A percentile compares a stretch with the other conserved stretches of the same genome.
Evolutionary conservation across 2,888 invertebrate genomes (phyloP).

Genomic region (Pristionchus exspectatus): DNA sequence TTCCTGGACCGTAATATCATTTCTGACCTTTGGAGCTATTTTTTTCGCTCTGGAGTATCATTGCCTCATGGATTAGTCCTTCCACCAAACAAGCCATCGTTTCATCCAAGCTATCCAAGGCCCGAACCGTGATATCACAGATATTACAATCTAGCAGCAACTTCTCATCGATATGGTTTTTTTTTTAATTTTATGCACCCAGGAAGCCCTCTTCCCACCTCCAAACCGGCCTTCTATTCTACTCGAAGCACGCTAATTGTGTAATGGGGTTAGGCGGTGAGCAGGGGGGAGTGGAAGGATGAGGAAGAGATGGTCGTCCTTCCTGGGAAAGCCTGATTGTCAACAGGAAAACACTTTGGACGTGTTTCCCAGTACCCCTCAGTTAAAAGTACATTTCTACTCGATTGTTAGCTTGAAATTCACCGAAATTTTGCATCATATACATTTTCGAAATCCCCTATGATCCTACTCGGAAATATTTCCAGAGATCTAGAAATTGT

Average conservation of each 20-base stretch:
- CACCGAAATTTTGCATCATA: too few species aligned
- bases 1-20: neutral
- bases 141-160: too few species aligned
- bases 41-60: neutral
- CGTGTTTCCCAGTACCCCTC: neutral
- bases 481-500: neutral
- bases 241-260: neutral
- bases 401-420: neutral
- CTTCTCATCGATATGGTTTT: neutral
- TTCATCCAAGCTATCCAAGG: neutral
- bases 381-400: neutral
- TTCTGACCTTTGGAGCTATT: neutral
- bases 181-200: neutral
- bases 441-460: neutral
- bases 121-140: neutral
- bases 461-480: neutral
- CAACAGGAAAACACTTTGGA: too few species aligned
- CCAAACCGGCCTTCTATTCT: neutral
- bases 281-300: neutral
- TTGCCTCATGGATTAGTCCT: neutral
- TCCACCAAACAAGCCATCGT: neutral
- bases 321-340: neutral
- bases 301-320: neutral
- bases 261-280: conserved; percentile 7
- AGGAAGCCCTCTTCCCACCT: neutral